Conservation (phyloP, 2,888 invertebrate genomes). For the Hofmannophila pseudospretella region DNA sequence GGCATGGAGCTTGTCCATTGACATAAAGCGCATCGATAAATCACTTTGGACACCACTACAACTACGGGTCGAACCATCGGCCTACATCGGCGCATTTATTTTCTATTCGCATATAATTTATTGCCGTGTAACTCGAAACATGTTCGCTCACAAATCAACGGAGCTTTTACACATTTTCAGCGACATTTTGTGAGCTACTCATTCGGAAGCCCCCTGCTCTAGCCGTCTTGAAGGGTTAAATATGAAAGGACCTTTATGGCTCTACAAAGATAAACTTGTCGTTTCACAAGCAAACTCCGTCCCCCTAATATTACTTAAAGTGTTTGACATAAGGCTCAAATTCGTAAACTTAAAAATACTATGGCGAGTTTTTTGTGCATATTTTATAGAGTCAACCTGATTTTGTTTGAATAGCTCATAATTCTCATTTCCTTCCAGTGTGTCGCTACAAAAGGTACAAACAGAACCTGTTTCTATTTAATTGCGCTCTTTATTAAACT, state of each 20-base stretch:
- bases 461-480: conserved; percentile 39
- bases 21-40: conserved; percentile 48
- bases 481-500: conserved; percentile 28
- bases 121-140: conserved; percentile 58
- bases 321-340: background rate
- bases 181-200: conserved; percentile 43
- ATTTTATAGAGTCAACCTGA: conserved; percentile 21
- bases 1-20: too few relatives aligned
- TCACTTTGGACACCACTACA: conserved; percentile 50
- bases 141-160: conserved; percentile 56
- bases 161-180: conserved; percentile 48
- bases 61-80: conserved; percentile 25
- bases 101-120: conserved; percentile 64
- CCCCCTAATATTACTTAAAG: background rate
- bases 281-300: background rate
- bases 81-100: conserved; percentile 59
- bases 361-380: background rate
- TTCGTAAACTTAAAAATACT: background rate
- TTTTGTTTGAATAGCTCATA: conserved; percentile 39
- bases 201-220: conserved; percentile 27
- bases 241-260: conserved; percentile 28
- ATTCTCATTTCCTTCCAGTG: conserved; percentile 36
- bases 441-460: conserved; percentile 21
- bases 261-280: conserved; percentile 6
- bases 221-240: conserved; percentile 29